Conservation (phyloP, 2,113 vertebrate species). For the Delphinus delphis region DNA sequence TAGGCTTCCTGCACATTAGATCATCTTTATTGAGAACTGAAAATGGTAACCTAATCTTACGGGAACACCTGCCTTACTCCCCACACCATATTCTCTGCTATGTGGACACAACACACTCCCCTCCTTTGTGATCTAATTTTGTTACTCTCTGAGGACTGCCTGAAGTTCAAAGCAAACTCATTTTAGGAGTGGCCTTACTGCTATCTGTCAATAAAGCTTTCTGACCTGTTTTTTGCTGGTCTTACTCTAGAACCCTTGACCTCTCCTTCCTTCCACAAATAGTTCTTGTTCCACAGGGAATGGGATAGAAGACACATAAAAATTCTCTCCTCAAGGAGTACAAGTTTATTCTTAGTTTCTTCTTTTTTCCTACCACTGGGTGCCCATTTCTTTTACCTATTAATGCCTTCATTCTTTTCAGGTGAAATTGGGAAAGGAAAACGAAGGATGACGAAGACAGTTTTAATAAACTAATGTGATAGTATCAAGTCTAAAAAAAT, state of each 20-base stretch:
- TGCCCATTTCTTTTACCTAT: background rate
- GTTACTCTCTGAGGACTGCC: background rate
- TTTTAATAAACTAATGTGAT: background rate
- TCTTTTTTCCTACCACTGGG: background rate
- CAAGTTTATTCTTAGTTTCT: background rate
- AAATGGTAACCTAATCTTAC: background rate
- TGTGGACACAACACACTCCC: background rate
- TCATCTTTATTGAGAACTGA: background rate
- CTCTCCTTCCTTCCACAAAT: background rate
- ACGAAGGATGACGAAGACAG: background rate
- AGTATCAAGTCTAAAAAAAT: background rate
- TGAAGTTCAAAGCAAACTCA: background rate
- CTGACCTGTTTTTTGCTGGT: background rate
- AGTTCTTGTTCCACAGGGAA: background rate
- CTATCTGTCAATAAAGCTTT: background rate
- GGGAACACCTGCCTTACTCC: background rate
- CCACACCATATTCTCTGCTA: background rate
- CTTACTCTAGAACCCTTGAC: background rate
- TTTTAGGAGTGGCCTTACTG: background rate
- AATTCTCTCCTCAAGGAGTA: background rate
- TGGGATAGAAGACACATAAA: background rate
- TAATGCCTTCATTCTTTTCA: background rate
- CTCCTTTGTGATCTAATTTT: background rate
- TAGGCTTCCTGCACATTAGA: background rate
- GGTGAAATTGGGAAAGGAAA: background rate